These are phyloP conservation scores for Drosophila malerkotliana DNA, from an alignment of 1,140 invertebrate genomes.

Conservation along the genomic window DNA sequence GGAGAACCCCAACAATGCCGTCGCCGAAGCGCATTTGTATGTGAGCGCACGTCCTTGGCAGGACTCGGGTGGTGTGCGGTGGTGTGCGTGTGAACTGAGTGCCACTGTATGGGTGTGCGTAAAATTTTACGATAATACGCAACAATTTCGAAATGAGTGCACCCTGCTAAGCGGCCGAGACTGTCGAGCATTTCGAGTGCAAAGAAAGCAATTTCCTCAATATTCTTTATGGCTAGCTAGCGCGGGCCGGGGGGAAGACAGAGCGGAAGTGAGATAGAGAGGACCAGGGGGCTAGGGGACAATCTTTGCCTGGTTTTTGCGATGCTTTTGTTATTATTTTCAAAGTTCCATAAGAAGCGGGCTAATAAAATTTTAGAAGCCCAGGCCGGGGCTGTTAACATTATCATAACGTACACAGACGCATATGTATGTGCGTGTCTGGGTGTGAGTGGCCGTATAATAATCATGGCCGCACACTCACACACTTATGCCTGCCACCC, in stretches of 20 bases:
- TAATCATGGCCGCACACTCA: slow-evolving; percentile 60
- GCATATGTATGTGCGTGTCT: slow-evolving; percentile 35
- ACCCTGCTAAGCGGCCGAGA: slow-evolving; percentile 50
- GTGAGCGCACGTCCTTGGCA: slow-evolving; percentile 57
- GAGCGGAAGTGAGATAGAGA: not conserved
- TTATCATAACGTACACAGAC: slow-evolving; percentile 73
- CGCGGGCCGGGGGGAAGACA: slow-evolving; percentile 2
- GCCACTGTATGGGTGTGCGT: slow-evolving; percentile 54
- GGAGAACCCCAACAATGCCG: slow-evolving; percentile 32
- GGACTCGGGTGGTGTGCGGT: not conserved
- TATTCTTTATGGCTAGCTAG: slow-evolving; percentile 67
- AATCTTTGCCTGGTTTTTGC: slow-evolving; percentile 41
- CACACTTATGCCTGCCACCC: not conserved
- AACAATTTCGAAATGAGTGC: slow-evolving; percentile 78
- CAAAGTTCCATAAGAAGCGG: slow-evolving; percentile 71
- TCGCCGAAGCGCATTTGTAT: slow-evolving; percentile 49
- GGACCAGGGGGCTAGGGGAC: slow-evolving; percentile 9
- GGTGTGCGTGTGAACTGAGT: not conserved
- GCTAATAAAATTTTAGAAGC: slow-evolving; percentile 81
- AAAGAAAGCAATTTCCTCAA: slow-evolving; percentile 79
- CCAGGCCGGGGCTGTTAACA: slow-evolving; percentile 64
- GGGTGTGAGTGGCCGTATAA: slow-evolving; percentile 61
- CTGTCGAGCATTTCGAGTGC: slow-evolving; percentile 64
- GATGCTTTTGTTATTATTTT: slow-evolving; percentile 75
- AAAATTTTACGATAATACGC: slow-evolving; percentile 78